Conservation (phyloP, 2,113 vertebrate species). For the Enhydra lutris region DNA sequence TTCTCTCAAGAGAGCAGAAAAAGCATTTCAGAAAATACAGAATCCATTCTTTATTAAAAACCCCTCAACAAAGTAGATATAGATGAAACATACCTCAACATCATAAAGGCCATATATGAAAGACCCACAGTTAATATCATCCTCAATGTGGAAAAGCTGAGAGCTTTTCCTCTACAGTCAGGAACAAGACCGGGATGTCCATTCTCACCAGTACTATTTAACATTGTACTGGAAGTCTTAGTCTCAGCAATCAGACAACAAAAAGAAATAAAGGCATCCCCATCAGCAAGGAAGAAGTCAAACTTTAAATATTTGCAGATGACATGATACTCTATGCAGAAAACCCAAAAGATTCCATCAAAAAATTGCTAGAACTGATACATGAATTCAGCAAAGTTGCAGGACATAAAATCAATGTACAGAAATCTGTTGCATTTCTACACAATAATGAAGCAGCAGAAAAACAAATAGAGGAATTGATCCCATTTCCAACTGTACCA, state of each 20-base stretch:
- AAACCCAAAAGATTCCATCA: neutral
- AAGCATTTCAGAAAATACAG: neutral
- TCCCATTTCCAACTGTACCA: neutral
- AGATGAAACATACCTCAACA: neutral
- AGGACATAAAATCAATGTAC: neutral
- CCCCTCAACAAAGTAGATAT: neutral
- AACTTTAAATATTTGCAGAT: neutral
- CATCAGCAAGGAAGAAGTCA: neutral
- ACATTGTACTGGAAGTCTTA: neutral
- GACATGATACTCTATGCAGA: neutral
- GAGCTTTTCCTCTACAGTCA: neutral
- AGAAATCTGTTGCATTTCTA: neutral
- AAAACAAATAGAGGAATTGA: neutral
- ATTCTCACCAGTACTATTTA: neutral
- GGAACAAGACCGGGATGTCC: neutral
- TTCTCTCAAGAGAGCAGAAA: neutral
- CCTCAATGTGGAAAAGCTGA: neutral
- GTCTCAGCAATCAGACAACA: neutral
- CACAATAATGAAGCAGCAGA: neutral
- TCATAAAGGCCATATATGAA: neutral
- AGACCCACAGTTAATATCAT: neutral
- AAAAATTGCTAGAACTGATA: neutral
- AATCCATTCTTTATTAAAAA: neutral
- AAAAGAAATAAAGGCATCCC: neutral
- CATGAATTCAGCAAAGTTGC: neutral